Conservation (phyloP, 2,797 vertebrate genomes). For the Eurystomus glaucurus region DNA sequence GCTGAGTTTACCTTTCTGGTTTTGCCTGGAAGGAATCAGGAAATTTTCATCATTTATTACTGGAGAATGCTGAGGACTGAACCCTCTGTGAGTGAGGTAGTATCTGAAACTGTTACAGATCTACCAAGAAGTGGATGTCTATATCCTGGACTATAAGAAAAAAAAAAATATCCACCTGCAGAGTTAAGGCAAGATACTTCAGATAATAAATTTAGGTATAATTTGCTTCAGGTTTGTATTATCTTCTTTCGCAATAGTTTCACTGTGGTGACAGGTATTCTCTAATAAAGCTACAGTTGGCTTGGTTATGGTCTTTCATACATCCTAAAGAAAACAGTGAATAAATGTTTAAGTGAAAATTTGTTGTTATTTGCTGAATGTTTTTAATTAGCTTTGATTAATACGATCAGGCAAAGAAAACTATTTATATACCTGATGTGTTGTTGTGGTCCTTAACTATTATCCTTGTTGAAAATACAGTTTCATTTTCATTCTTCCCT, state of each 20-base stretch:
- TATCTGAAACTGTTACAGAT: conserved; percentile 32
- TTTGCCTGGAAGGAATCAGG: not conserved
- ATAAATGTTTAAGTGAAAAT: conserved; percentile 25
- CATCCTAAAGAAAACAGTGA: not conserved
- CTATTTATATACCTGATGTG: not conserved
- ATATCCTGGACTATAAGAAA: conserved; percentile 47
- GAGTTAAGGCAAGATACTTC: conserved; percentile 52
- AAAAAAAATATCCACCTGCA: conserved; percentile 26
- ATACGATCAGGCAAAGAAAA: not conserved
- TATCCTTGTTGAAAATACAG: not conserved
- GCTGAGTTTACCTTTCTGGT: conserved; percentile 13
- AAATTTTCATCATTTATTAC: not conserved
- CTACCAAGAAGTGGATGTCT: conserved; percentile 44
- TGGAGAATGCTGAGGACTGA: not conserved
- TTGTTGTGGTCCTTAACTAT: not conserved
- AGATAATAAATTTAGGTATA: conserved; percentile 27
- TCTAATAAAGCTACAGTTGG: conserved; percentile 19
- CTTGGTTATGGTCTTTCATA: not conserved
- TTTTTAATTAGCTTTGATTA: not conserved
- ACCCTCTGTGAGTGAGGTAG: not conserved
- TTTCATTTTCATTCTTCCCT: not conserved
- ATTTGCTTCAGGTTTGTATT: conserved; percentile 13
- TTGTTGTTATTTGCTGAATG: not conserved
- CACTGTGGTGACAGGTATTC: conserved; percentile 23
- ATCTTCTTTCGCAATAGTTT: conserved; percentile 51